Base-by-base conservation (phyloP, 2,888 invertebrate species). In the Dorcus hopei region DNA sequence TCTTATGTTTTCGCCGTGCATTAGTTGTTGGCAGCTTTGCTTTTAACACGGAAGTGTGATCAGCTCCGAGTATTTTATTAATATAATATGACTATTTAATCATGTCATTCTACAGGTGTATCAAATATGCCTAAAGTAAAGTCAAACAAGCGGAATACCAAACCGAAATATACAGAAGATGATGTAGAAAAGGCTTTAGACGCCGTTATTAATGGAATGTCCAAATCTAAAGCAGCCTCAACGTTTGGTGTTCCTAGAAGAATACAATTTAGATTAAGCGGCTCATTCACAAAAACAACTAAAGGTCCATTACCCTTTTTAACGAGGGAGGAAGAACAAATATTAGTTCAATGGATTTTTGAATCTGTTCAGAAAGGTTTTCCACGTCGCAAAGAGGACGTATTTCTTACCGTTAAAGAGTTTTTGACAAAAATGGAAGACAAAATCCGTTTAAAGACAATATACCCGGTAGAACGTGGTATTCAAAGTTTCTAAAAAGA, bases 291-390 rank as follows among this genome's bases (percentile, higher is more conserved):
- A 9, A 65, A 65, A 50, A 51, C 41, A 54, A 41, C 47, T 48
- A 38, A 52, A 54, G 65, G 63, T 41, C 61, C 61, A 26, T 56
- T 42, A 11, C 61, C 66, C 50, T 59, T 58, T 50, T 54, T 66
- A 26, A 60, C 61, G 33, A 45, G 39, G 33, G 65, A 68, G 42
- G 71, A 72, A 64, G 73, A 74, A 67, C 49, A 65, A 33, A 55
- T 48, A 54, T 61, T 74, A 14, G 71, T 63, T n/a, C 51, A 68
- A n/a, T 75, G 74, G 75, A 64, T 74, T 47, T 50, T 72, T 50
- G 62, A 68, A 39, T 63, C 67, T 54, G 52, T 63, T 48, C 63
- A 59, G 61, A 73, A 72, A 67, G 72, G 74, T 19, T 74, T 74
- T 62, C 74, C 74, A n/a, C 64, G 63, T 52, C 57, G 61, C 54